Evolutionary conservation across 2,797 vertebrate genomes (phyloP).

Genomic region (Schizopygopsis pylzovi): DNA sequence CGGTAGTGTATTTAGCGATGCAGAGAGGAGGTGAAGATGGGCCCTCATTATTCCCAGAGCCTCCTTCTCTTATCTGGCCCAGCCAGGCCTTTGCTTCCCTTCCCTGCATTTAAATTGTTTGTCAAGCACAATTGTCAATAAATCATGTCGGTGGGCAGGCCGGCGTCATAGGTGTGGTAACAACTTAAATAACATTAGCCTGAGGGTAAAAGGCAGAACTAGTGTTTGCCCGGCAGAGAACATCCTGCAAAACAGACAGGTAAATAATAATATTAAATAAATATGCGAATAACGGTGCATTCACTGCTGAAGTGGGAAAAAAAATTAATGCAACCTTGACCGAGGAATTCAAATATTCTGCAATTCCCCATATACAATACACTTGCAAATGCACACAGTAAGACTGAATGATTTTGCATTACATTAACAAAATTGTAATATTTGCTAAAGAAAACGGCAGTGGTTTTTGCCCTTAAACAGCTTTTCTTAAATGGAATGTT

Average conservation of each 20-base stretch:
- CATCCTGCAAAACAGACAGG: neutral
- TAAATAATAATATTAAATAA: neutral
- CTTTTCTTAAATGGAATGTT: neutral
- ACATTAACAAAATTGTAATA: neutral
- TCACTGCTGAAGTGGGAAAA: too few relatives aligned
- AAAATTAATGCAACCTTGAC: neutral
- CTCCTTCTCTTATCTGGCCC: constrained; percentile 49
- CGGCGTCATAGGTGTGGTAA: constrained; percentile 36
- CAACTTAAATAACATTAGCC: constrained; percentile 49
- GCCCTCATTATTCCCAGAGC: constrained; percentile 51
- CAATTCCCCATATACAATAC: neutral
- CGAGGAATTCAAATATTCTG: neutral
- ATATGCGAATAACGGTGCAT: neutral
- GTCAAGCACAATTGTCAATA: constrained; percentile 48
- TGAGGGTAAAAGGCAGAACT: constrained; percentile 12
- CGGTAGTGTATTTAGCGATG: constrained; percentile 21
- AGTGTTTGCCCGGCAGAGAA: neutral
- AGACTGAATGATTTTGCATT: neutral
- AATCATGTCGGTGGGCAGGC: constrained; percentile 43
- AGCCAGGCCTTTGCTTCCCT: constrained; percentile 46
- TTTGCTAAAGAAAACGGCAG: neutral
- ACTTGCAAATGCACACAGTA: neutral
- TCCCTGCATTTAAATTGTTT: constrained; percentile 36
- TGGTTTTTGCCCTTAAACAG: neutral
- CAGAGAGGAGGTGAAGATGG: constrained; percentile 25